These are phyloP conservation scores for Calliphora vicina DNA, from an alignment of 1,140 invertebrate species.

Conservation along the genomic window DNA sequence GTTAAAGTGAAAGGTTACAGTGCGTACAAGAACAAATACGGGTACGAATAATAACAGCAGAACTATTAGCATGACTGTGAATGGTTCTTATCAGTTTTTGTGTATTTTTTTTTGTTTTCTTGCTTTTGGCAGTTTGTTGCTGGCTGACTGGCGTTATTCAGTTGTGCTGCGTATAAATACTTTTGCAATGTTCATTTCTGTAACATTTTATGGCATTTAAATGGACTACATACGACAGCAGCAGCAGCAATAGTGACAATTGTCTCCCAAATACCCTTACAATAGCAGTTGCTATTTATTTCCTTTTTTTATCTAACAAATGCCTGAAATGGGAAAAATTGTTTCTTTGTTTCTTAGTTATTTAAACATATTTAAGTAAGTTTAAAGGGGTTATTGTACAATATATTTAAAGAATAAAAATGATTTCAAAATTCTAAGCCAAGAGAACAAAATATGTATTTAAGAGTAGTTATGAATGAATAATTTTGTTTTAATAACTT, in stretches of 20 bases:
- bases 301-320: background rate
- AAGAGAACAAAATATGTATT: too few relatives aligned
- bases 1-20: background rate
- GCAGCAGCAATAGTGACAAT: too few relatives aligned
- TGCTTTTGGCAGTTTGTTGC: background rate
- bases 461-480: too few relatives aligned
- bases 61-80: slow-evolving; percentile 11
- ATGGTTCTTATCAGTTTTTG: slow-evolving; percentile 35
- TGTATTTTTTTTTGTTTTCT: background rate
- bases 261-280: too few relatives aligned
- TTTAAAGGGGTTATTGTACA: too few relatives aligned
- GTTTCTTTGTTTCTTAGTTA: too few relatives aligned
- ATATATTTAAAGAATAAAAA: too few relatives aligned
- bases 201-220: background rate
- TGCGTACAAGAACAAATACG: background rate
- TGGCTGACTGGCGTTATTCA: background rate
- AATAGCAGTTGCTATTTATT: background rate
- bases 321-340: too few relatives aligned
- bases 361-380: too few relatives aligned
- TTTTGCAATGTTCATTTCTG: background rate
- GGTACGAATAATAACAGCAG: background rate
- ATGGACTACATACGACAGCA: background rate
- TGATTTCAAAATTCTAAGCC: too few relatives aligned
- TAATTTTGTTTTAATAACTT: too few relatives aligned
- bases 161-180: background rate